Percentiles rank a stretch among this genome's conserved stretches.
These are phyloP conservation scores for Oreochromis grahami DNA, from an alignment of 2,797 vertebrate species.

Conservation along the genomic window DNA sequence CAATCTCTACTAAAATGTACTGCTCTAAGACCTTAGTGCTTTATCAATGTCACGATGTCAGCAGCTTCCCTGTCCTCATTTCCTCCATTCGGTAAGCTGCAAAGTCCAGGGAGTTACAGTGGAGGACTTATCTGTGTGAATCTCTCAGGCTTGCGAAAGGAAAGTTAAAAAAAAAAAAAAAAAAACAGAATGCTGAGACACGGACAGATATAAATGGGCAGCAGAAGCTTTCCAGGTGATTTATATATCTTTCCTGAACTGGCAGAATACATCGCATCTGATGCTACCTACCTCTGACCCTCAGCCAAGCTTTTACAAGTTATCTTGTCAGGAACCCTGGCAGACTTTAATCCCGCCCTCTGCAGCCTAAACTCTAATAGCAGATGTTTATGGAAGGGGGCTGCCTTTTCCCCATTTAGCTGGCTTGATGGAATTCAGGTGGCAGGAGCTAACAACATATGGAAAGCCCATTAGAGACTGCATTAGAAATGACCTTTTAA, in stretches of 20 bases:
- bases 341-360: constrained; percentile 40
- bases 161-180: background rate
- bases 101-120: constrained; percentile 54
- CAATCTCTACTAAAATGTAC: constrained; percentile 69
- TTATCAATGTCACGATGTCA: constrained; percentile 60
- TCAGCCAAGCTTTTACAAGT: constrained; percentile 63
- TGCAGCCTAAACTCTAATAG: constrained; percentile 41
- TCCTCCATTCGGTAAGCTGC: constrained; percentile 49
- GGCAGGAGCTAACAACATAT: constrained; percentile 51
- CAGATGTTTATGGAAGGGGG: constrained; percentile 64
- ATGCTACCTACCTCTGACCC: constrained; percentile 63
- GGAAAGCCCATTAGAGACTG: constrained; percentile 62
- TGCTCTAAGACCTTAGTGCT: constrained; percentile 45
- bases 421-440: constrained; percentile 65
- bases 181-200: constrained; percentile 3
- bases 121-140: constrained; percentile 56
- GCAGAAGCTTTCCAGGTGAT: constrained; percentile 49
- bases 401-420: constrained; percentile 35
- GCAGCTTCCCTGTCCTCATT: constrained; percentile 54
- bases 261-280: constrained; percentile 42
- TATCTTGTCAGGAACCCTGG: constrained; percentile 61
- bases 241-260: constrained; percentile 58
- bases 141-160: constrained; percentile 34
- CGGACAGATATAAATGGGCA: constrained; percentile 48
- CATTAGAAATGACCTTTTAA: constrained; percentile 62